Evolutionary conservation across 2,888 invertebrate genomes (phyloP).

Genomic region (Busseola fusca): DNA sequence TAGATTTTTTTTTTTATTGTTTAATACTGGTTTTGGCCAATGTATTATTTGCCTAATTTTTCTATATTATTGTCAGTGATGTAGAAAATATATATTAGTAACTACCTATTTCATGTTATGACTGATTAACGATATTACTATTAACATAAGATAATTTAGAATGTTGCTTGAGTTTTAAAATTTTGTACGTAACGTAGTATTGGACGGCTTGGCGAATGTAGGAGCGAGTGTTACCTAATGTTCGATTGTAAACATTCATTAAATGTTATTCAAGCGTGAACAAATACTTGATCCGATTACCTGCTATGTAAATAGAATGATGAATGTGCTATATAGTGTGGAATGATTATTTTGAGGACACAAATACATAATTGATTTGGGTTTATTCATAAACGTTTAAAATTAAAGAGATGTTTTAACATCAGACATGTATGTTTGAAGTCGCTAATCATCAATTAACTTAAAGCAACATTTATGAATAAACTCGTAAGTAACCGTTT

Average conservation of each 20-base stretch:
- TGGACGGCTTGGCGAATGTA: constrained; percentile 6
- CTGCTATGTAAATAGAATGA: constrained; percentile 23
- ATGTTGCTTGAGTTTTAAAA: constrained; percentile 20
- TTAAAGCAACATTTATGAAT: neutral
- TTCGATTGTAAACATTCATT: constrained; percentile 7
- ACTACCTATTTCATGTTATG: constrained; percentile 35
- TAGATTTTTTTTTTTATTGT: neutral
- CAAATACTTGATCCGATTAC: constrained; percentile 23
- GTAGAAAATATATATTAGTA: constrained; percentile 10
- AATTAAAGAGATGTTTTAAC: neutral
- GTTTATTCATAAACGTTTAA: no score
- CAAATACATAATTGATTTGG: neutral
- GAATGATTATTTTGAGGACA: constrained; percentile 3
- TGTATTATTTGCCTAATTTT: constrained; percentile 2
- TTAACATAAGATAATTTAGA: constrained; percentile 19
- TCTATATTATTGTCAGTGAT: constrained; percentile 1
- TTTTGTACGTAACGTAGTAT: constrained; percentile 32
- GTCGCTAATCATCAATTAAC: neutral
- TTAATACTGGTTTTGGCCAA: neutral
- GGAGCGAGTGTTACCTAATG: constrained; percentile 7
- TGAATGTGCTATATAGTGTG: neutral
- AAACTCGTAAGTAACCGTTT: neutral
- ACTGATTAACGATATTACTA: constrained; percentile 42
- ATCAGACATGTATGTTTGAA: neutral
- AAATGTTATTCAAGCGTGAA: constrained; percentile 9